These are phyloP conservation scores for Formicarius rufipectus DNA, from an alignment of 2,113 vertebrate genomes.

Conservation along the genomic window DNA sequence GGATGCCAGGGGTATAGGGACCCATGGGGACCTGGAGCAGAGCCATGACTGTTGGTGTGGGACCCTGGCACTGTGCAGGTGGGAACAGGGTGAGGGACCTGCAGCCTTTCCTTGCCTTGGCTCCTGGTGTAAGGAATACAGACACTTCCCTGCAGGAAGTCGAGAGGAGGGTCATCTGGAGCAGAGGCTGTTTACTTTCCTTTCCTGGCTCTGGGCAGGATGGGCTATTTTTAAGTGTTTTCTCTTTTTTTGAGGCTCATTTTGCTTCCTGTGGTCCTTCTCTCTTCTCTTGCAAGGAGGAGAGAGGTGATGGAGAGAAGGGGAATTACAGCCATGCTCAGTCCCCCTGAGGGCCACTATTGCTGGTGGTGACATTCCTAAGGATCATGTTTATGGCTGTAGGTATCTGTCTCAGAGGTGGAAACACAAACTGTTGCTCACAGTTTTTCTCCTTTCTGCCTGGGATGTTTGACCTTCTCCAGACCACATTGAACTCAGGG, in stretches of 20 bases:
- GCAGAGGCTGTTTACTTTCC: conserved; percentile 33
- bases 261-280: conserved; percentile 38
- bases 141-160: conserved; percentile 7
- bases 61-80: accelerated
- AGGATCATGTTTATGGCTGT: accelerated
- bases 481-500: accelerated
- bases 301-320: background rate
- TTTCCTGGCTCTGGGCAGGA: conserved; percentile 14
- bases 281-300: background rate
- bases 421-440: background rate
- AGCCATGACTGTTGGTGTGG: accelerated
- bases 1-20: background rate
- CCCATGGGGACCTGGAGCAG: accelerated
- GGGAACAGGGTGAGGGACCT: accelerated
- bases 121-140: background rate
- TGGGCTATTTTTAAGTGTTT: conserved; percentile 54
- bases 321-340: accelerated
- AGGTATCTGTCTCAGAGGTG: background rate
- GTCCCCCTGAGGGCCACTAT: accelerated
- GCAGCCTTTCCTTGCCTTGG: background rate
- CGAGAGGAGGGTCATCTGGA: background rate
- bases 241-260: background rate
- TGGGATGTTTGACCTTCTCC: background rate
- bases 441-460: background rate
- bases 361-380: background rate